Evolutionary conservation across 2,888 invertebrate genomes (phyloP), one percentile per base, ranked within the genome.

Genomic region (Lochmaea crataegi): DNA sequence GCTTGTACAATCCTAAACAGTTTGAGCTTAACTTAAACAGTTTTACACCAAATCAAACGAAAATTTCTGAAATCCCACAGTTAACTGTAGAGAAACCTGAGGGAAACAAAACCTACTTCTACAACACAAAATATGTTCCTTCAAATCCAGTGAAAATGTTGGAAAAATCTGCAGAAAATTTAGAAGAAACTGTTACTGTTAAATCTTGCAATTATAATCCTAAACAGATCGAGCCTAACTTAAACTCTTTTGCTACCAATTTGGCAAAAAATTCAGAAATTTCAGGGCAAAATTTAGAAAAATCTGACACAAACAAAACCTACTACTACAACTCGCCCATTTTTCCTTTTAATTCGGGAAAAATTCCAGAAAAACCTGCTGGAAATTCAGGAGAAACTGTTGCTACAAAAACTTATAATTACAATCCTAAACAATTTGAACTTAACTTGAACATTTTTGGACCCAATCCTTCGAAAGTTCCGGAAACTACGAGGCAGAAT

Each of bases 351-450:
- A 53, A 16, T 53, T 53, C 16, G 1, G 18, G 3, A 53, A 18
- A 53, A 18, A 53, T 16, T 16, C 18, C 53, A 53, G 53, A 53
- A 18, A 53, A 53, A 53, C 9, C 53, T n/a, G 58, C 26, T 38
- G 14, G 32, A 9, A 18, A 16, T 48, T 6, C n/a, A 48, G 48
- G 48, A 48, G 7, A 14, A n/a, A n/a, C 48, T 16, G 16, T 2
- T 9, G 16, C 53, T 53, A 9, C n/a, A 16, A 38, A 61, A 38
- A 61, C 16, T 5, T 42, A 16, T 12, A 16, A 14, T n/a, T 16
- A 61, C 41, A 61, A 41, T 61, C 61, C 41, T 10, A 61, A 61
- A 16, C 41, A 61, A 2, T 61, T 61, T 41, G 38, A 61, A 41
- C 11, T 32, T 26, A 61, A 61, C n/a, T n/a, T 53, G 16, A 53